Base-by-base conservation (phyloP, 2,888 invertebrate genomes). In the Unio delphinus region DNA sequence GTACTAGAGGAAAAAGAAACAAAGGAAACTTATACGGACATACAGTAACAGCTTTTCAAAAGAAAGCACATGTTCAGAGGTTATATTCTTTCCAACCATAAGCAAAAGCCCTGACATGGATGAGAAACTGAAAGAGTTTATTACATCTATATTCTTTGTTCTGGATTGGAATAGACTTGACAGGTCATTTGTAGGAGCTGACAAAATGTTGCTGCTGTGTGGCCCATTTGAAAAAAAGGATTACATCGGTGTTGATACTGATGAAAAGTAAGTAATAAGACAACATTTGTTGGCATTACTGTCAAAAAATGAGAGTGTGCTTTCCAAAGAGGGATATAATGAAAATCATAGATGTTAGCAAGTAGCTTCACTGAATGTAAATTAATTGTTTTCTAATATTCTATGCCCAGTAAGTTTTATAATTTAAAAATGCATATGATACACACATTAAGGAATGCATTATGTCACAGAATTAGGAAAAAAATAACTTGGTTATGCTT, bases 141-240 rank as follows among this genome's bases (percentile, higher is more conserved):
- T 97, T 11, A 95, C 95, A 76, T 95, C 96, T 0, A 90, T 99
- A 55, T 99, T 98, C 90, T 98, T 97, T 95, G 95, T 99, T 11
- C 92, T 99, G 55, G 99, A 99, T 89, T 72, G 96, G 0, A 97
- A 98, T 88, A 93, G 98, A 64, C 90, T 97, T 67, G 91, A 92
- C 76, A 81, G 90, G 45, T 90, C 91, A 2, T 91, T 90, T 76
- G 92, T 92, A 77, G 88, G 91, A 68, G 87, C 89, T 65, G 92
- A 92, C 69, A 88, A 90, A 65, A 81, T 90, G 66, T 86, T 88
- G 64, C 85, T 92, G 60, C 85, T 92, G 23, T 92, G 91, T 83
- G 92, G 98, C 0, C 97, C 98, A 0, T 97, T 98, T 90, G 99
- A 99, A 86, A 96, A 96, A 89, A 96, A 97, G 85, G 98, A 98